Conservation (phyloP, 1,140 invertebrate genomes). For the Sycobia sp. region DNA sequence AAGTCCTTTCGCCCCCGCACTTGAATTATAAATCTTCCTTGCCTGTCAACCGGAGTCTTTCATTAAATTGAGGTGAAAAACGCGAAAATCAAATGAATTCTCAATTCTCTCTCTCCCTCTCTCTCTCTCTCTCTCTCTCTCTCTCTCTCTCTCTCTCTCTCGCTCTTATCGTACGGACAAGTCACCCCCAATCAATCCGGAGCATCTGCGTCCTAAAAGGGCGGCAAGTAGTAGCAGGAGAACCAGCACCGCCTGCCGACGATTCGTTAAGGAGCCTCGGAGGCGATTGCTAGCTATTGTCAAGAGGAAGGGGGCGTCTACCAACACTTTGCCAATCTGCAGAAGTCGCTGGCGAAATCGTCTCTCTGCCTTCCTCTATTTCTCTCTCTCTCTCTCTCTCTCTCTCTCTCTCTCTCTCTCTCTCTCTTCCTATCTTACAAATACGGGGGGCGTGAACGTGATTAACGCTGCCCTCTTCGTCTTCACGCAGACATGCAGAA, state of each 20-base stretch:
- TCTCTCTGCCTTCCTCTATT: no score
- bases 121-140: no score
- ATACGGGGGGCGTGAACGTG: conserved; percentile 44
- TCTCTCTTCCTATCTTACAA: background rate
- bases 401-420: conserved; percentile 9
- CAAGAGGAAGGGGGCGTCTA: conserved; percentile 11
- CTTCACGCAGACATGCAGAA: conserved; percentile 33
- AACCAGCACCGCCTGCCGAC: background rate
- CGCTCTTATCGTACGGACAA: background rate
- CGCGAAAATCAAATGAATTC: conserved; percentile 31
- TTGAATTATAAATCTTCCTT: conserved; percentile 21
- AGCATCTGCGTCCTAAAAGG: conserved; percentile 19
- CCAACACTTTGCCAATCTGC: conserved; percentile 30
- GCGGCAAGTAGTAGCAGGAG: no score
- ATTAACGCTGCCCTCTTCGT: conserved; percentile 40
- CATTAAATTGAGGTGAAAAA: conserved; percentile 33
- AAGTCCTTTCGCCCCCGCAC: background rate
- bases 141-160: no score
- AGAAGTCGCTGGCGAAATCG: no score
- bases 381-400: conserved; percentile 4
- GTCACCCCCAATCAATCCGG: conserved; percentile 25
- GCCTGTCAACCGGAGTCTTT: conserved; percentile 1
- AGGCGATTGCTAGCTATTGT: conserved; percentile 24
- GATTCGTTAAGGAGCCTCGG: conserved; percentile 38
- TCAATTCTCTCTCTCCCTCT: no score